Percentiles rank a stretch among this genome's conserved stretches.
These are phyloP conservation scores for Zaprionus ghesquierei DNA, from an alignment of 1,140 invertebrate species.

Conservation along the genomic window DNA sequence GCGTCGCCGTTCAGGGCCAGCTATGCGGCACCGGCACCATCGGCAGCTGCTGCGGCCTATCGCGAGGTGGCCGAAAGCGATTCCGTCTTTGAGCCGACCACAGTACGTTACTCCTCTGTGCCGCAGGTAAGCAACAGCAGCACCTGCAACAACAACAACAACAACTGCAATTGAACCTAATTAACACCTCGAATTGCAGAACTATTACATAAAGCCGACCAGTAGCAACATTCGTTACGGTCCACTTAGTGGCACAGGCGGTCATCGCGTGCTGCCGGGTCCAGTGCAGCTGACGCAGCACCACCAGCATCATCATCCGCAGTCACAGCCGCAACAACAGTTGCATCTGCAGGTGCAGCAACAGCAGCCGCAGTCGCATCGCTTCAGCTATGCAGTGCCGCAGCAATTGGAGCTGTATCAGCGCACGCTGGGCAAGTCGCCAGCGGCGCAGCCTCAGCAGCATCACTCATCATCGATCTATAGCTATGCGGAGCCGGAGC, in stretches of 20 bases:
- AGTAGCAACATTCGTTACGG: conserved; percentile 31
- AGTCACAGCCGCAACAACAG: conserved; percentile 1
- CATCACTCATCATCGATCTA: conserved; percentile 32
- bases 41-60: conserved; percentile 22
- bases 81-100: conserved; percentile 60
- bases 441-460: background rate
- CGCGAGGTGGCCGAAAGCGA: conserved; percentile 38
- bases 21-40: conserved; percentile 9
- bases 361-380: conserved; percentile 35
- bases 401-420: conserved; percentile 69
- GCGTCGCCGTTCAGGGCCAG: conserved; percentile 47
- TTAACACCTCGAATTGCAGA: conserved; percentile 39
- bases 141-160: conserved; percentile 9
- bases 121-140: conserved; percentile 43
- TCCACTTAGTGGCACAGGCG: conserved; percentile 13
- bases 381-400: conserved; percentile 56
- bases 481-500: conserved; percentile 52
- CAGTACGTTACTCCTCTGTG: conserved; percentile 58
- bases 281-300: conserved; percentile 17
- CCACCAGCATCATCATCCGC: conserved; percentile 16
- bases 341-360: conserved; percentile 6
- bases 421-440: conserved; percentile 27
- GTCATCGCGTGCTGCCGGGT: conserved; percentile 6
- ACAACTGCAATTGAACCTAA: conserved; percentile 28
- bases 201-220: conserved; percentile 48